phyloP scores from a whole-genome alignment of 2,888 invertebrate genomes.

The Troides oblongomaculatus region DNA sequence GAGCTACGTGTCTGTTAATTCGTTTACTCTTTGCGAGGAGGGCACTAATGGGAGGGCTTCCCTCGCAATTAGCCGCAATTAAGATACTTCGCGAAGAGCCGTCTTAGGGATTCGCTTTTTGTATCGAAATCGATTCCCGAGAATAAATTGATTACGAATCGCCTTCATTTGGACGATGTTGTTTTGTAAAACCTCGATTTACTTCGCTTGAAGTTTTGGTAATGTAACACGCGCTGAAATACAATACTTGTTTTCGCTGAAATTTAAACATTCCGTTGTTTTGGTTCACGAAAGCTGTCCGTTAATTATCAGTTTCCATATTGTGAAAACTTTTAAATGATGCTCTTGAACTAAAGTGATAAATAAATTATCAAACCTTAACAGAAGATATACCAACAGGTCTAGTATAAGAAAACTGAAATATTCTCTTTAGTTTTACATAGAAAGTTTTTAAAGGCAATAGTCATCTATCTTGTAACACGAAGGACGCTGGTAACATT shows the following conservation, averaged over 20 bases:
- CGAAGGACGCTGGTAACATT: no score
- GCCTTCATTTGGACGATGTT: slow-evolving; percentile 6
- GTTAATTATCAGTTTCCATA: no score
- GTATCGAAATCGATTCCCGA: slow-evolving; percentile 22
- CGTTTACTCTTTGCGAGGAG: slow-evolving; percentile 71
- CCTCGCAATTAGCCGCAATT: slow-evolving; percentile 76
- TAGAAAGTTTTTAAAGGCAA: no score
- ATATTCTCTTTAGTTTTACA: no score
- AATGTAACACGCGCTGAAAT: slow-evolving; percentile 12
- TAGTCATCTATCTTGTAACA: no score
- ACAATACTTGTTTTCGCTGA: not conserved
- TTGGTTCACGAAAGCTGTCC: slow-evolving; percentile 3
- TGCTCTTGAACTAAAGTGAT: no score
- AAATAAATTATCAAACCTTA: no score
- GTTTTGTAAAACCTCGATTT: slow-evolving; percentile 9
- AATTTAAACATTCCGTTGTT: slow-evolving; percentile 13
- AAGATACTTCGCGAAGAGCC: slow-evolving; percentile 66
- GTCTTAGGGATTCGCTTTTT: slow-evolving; percentile 43
- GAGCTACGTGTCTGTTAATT: slow-evolving; percentile 71
- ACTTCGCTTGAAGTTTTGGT: slow-evolving; percentile 9
- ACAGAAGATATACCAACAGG: no score
- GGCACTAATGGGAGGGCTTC: slow-evolving; percentile 70
- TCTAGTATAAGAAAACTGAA: no score
- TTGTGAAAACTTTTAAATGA: no score
- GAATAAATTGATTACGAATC: slow-evolving; percentile 35